Evolutionary conservation across 2,888 invertebrate genomes (phyloP), one percentile per base, ranked within the genome.

Genomic region (Unio delphinus): DNA sequence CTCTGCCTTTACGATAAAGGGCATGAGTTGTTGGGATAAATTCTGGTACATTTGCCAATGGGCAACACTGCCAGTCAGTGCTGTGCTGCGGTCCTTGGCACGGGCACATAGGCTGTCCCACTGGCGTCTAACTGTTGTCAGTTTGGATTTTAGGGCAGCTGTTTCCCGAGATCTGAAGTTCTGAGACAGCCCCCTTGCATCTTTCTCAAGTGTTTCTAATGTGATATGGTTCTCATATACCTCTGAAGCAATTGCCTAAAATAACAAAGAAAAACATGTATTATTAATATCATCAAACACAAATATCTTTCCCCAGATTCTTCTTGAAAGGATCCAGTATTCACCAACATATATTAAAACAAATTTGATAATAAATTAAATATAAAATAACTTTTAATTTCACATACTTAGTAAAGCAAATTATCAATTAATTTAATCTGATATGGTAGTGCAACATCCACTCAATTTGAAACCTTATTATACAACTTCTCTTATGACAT

Each of bases 1-100:
- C 91, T 97, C 97, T 26, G 95, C 95, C 87, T 95, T 93, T 88
- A 96, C 95, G 69, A 98, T 93, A 94, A 96, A 96, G 0, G 96
- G 96, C 87, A 95, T 94, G 65, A 97, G 93, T 89, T 95, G 93
- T 72, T 94, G 93, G 55, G 96, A 81, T 56, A 88, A 85, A 68
- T 93, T 94, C 90, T 96, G 95, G 89, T 96, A 96, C 83, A 94
- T 93, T 86, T 95, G 94, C 95, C 96, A 96, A 78, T 94, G 95
- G 57, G 93, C 93, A 63, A 96, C 91, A 87, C 96, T 96, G 83
- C 94, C 93, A 75, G 93, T 92, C 1, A 95, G 94, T 4, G 94
- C 83, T 81, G 93, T 93, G 18, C 94, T 93, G 87, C 96, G 95
- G 75, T 93, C 93, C 86, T 94, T 94, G 59, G 95, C 94, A 61